A percentile compares a stretch with the other conserved stretches of the same genome.
Evolutionary conservation across 2,888 invertebrate genomes (phyloP).

Genomic region (Chrysolina haemoptera): DNA sequence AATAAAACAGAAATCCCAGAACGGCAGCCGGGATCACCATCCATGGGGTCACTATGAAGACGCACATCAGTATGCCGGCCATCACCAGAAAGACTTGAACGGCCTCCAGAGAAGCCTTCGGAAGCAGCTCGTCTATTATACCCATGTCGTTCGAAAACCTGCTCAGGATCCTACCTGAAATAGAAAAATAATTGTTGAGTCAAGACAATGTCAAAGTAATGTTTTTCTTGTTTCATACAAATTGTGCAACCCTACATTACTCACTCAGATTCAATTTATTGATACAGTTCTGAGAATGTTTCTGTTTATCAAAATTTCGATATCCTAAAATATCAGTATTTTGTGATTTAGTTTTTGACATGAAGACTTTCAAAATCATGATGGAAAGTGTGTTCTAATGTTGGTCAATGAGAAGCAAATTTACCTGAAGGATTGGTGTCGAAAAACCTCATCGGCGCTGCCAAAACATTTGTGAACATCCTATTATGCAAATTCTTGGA

Average conservation of each 20-base stretch:
- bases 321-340: no score
- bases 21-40: slow-evolving; percentile 77
- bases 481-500: slow-evolving; percentile 82
- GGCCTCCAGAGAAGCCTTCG: slow-evolving; percentile 77
- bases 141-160: slow-evolving; percentile 90
- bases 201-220: slow-evolving; percentile 9
- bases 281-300: no score
- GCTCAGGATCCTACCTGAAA: slow-evolving; percentile 81
- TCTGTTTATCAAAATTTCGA: no score
- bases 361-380: no score
- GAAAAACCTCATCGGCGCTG: slow-evolving; percentile 87
- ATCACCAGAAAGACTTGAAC: slow-evolving; percentile 79
- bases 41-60: slow-evolving; percentile 80
- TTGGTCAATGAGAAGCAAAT: not conserved
- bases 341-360: no score
- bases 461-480: slow-evolving; percentile 84
- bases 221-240: no score
- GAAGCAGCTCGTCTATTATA: slow-evolving; percentile 81
- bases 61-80: slow-evolving; percentile 74
- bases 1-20: slow-evolving; percentile 76
- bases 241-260: no score
- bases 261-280: no score
- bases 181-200: not conserved
- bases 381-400: not conserved
- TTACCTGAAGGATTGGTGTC: slow-evolving; percentile 86